Percentiles rank a stretch among this genome's conserved stretches.
Conservation (phyloP, 2,797 vertebrate species). For the Phalloptychus januarius region DNA sequence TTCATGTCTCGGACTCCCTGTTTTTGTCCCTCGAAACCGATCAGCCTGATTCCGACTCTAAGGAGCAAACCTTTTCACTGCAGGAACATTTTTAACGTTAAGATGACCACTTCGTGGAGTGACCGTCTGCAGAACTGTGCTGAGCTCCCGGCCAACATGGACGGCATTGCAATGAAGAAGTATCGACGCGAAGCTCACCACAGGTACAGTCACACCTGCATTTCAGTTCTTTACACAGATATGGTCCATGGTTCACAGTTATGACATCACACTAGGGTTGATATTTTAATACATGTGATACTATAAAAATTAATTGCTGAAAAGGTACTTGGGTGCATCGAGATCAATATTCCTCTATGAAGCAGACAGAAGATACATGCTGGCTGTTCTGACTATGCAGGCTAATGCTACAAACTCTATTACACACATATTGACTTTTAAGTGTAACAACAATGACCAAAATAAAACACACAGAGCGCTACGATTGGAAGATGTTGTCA, state of each 20-base stretch:
- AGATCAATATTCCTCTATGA: too few species aligned
- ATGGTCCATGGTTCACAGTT: background rate
- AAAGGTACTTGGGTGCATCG: background rate
- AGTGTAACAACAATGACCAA: too few species aligned
- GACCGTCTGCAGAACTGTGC: constrained; percentile 94
- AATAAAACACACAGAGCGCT: too few species aligned
- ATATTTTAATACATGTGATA: background rate
- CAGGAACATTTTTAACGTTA: constrained; percentile 31
- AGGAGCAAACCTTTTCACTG: background rate
- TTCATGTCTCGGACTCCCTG: background rate
- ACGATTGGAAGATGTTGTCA: too few species aligned
- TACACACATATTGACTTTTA: too few species aligned
- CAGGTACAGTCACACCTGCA: constrained; percentile 78
- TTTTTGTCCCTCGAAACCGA: background rate
- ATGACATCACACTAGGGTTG: background rate
- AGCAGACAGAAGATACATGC: too few species aligned
- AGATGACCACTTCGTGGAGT: constrained; percentile 97
- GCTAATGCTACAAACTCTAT: too few species aligned
- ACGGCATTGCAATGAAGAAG: constrained; percentile 92
- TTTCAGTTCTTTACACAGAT: background rate
- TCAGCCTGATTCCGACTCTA: background rate
- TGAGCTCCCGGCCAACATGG: constrained; percentile 94
- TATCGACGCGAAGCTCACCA: constrained; percentile 95
- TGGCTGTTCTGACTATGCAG: too few species aligned
- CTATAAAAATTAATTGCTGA: background rate